Evolutionary conservation across 2,797 vertebrate genomes (phyloP).

Genomic region (Ctenochaetus hawaiiensis): DNA sequence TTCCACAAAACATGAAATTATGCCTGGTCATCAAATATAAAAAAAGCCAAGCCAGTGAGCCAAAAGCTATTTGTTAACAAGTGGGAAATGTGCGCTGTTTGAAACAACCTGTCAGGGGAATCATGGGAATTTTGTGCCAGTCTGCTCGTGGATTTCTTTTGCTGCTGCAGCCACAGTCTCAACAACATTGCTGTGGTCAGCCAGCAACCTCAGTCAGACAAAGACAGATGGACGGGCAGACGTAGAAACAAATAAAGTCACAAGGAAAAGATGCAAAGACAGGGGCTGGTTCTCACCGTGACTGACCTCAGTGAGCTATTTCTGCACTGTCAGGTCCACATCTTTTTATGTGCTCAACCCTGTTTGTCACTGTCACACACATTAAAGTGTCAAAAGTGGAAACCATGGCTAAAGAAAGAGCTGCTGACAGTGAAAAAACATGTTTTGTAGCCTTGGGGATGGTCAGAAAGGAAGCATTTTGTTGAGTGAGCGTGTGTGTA

Average conservation of each 20-base stretch:
- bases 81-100: constrained; percentile 29
- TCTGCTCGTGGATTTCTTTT: constrained; percentile 46
- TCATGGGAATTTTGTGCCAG: constrained; percentile 43
- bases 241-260: constrained; percentile 37
- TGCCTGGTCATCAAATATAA: constrained; percentile 27
- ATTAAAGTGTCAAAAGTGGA: constrained; percentile 57
- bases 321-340: constrained; percentile 42
- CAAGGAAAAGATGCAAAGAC: constrained; percentile 24
- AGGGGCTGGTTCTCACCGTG: constrained; percentile 40
- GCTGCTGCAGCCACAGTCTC: constrained; percentile 54
- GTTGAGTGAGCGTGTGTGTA: constrained; percentile 11
- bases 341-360: constrained; percentile 45
- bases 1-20: constrained; percentile 17
- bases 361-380: constrained; percentile 61
- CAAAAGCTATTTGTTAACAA: constrained; percentile 42
- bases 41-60: constrained; percentile 29
- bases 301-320: constrained; percentile 62
- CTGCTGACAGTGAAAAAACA: constrained; percentile 62
- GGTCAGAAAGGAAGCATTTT: constrained; percentile 49
- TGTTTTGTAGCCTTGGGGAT: constrained; percentile 26
- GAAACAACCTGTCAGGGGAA: not conserved
- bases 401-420: constrained; percentile 59
- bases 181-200: constrained; percentile 56
- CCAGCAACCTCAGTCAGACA: constrained; percentile 59
- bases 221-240: constrained; percentile 33